Evolutionary conservation across 2,113 vertebrate species (phyloP), one percentile per base, ranked within the genome.

Genomic region (Galbula dea): DNA sequence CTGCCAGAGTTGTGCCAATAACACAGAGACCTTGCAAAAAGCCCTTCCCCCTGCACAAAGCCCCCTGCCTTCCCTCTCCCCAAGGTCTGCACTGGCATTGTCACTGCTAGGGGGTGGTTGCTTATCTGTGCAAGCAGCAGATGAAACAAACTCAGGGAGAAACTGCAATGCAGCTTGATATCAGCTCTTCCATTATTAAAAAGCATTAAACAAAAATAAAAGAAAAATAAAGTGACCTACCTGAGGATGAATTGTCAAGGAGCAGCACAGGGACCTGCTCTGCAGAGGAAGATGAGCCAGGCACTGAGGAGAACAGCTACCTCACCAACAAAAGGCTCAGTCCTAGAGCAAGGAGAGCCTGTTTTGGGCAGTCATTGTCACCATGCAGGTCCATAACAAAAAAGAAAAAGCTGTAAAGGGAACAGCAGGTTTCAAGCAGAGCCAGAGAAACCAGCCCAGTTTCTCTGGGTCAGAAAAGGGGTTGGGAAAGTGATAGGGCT

Each of bases 1-100:
- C 61, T 69, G 63, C 57, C 39, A n/a, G 39, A 15, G 34, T 1
- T 27, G 17, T 14, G 11, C 11, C 27, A 86, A 39, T 9, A 32
- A 41, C n/a, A 21, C 63, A 7, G 0, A 0, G 29, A 63, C 20
- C 27, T 43, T 32, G 1, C 18, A 73, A 73, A 3, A 26, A 7
- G 13, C n/a, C 16, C 23, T 52, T 49, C 36, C 29, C 20, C 11
- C 18, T 34, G 10, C 45, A 68, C 6, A 59, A 46, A 26, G 4
- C 8, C 61, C 41, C 22, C 9, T 2, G 0, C 9, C 11, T 49
- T n/a, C 20, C 30, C 26, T 15, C 26, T 39, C 17, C 39, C 21
- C 36, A 24, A 6, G 17, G 12, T 29, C 83, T 55, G 16, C 17
- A 2, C 34, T n/a, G 45, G 7, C 9, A 12, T 62, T 67, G 41